A percentile compares a stretch with the other conserved stretches of the same genome.
These are phyloP conservation scores for Hyles lineata DNA, from an alignment of 2,888 invertebrate species.

Conservation along the genomic window DNA sequence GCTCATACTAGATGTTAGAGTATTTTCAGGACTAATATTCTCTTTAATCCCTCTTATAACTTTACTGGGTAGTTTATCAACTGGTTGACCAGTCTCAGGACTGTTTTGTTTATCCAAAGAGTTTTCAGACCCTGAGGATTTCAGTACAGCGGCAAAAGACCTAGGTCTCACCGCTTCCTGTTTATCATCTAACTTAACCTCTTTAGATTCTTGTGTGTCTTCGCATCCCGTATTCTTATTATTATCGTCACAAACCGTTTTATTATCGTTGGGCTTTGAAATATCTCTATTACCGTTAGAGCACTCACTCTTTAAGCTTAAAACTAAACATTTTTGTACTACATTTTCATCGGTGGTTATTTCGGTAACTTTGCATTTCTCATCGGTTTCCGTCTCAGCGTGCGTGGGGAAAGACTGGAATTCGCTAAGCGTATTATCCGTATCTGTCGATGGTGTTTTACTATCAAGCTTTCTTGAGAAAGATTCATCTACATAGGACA, in stretches of 20 bases:
- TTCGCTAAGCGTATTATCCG: slow-evolving; percentile 78
- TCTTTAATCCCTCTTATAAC: slow-evolving; percentile 86
- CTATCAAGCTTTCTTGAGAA: slow-evolving; percentile 77
- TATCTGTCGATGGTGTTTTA: slow-evolving; percentile 79
- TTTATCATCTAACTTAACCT: slow-evolving; percentile 48
- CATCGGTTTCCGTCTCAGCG: slow-evolving; percentile 37
- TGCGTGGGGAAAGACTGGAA: slow-evolving; percentile 70
- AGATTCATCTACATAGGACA: slow-evolving; percentile 77
- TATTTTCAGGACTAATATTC: slow-evolving; percentile 87
- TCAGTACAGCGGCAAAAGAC: slow-evolving; percentile 77
- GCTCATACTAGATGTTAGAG: slow-evolving; percentile 75
- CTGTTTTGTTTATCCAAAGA: slow-evolving; percentile 72
- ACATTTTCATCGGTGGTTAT: slow-evolving; percentile 78
- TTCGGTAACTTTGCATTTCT: slow-evolving; percentile 65
- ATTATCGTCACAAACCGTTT: slow-evolving; percentile 51
- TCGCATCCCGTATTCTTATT: slow-evolving; percentile 38
- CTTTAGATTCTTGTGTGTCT: slow-evolving; percentile 37
- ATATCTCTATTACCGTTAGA: slow-evolving; percentile 67
- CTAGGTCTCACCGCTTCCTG: slow-evolving; percentile 65
- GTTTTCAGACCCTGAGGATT: slow-evolving; percentile 75
- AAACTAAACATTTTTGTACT: slow-evolving; percentile 81
- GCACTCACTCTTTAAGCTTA: slow-evolving; percentile 70
- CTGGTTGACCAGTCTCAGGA: slow-evolving; percentile 70
- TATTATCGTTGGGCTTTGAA: slow-evolving; percentile 75
- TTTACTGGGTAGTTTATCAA: slow-evolving; percentile 83